Evolutionary conservation across 2,797 vertebrate species (phyloP).

Genomic region (Meda fulgida): DNA sequence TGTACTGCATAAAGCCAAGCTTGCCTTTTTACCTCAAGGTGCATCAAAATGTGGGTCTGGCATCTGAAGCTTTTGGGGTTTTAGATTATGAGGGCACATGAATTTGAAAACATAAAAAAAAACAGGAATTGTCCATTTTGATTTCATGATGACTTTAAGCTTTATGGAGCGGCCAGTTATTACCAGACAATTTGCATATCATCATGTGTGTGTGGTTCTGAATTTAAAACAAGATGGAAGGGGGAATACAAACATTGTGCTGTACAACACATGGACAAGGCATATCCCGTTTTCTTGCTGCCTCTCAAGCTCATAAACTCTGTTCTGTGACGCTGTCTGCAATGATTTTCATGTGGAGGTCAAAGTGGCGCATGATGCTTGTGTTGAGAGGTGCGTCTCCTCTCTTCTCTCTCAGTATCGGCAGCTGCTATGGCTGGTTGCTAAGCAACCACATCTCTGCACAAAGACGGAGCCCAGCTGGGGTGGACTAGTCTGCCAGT

Average conservation of each 20-base stretch:
- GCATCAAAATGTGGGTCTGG: slow-evolving; percentile 12
- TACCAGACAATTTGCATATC: not conserved
- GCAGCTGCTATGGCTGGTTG: slow-evolving; percentile 91
- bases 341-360: slow-evolving; percentile 15
- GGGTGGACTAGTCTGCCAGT: slow-evolving; percentile 84
- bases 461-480: slow-evolving; percentile 92
- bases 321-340: slow-evolving; percentile 16
- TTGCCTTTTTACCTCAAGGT: not conserved
- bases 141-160: not conserved
- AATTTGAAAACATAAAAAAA: not conserved
- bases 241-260: not conserved
- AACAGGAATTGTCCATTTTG: not conserved
- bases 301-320: not conserved
- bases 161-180: not conserved
- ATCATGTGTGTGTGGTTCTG: not conserved
- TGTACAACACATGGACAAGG: not conserved
- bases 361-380: slow-evolving; percentile 12
- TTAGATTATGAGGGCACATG: not conserved
- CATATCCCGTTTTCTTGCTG: not conserved
- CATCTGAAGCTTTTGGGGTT: not conserved
- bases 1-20: not conserved
- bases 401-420: slow-evolving; percentile 55
- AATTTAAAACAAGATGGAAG: not conserved
- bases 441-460: slow-evolving; percentile 90
- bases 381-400: slow-evolving; percentile 22